Evolutionary conservation across 1,140 invertebrate genomes (phyloP).

Genomic region (Piezodorus guildinii): DNA sequence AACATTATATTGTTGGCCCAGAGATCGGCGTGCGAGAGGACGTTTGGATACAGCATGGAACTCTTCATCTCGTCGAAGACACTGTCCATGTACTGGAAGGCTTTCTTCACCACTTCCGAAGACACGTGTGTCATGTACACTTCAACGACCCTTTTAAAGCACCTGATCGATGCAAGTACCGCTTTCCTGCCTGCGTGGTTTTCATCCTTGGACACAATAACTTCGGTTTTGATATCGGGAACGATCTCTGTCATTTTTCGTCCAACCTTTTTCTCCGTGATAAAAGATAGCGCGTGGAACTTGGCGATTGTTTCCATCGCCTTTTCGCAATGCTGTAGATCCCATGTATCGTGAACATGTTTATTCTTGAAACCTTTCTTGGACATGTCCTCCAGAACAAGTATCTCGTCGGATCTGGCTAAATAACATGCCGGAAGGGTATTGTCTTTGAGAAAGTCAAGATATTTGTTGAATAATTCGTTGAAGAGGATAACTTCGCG

Average conservation of each 20-base stretch:
- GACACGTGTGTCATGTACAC: neutral
- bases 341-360: neutral
- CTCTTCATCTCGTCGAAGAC: neutral
- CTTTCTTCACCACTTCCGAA: neutral
- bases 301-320: neutral
- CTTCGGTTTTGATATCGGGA: slow-evolving; percentile 1
- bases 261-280: neutral
- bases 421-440: neutral
- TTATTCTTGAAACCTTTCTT: neutral
- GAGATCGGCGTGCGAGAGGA: slow-evolving; percentile 1
- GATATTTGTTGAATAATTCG: neutral
- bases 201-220: neutral
- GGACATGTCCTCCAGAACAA: neutral
- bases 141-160: neutral
- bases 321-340: neutral
- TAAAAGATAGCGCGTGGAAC: neutral
- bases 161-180: neutral
- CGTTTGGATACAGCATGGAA: slow-evolving; percentile 5
- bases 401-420: neutral
- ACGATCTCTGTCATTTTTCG: neutral
- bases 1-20: slow-evolving; percentile 14
- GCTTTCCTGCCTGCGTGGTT: neutral
- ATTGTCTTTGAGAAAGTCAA: neutral
- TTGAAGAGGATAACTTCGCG: neutral
- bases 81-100: neutral